A percentile compares a stretch with the other conserved stretches of the same genome.
Conservation (phyloP, 64 coral and sea anemone species). For the Actinia tenebrosa region DNA sequence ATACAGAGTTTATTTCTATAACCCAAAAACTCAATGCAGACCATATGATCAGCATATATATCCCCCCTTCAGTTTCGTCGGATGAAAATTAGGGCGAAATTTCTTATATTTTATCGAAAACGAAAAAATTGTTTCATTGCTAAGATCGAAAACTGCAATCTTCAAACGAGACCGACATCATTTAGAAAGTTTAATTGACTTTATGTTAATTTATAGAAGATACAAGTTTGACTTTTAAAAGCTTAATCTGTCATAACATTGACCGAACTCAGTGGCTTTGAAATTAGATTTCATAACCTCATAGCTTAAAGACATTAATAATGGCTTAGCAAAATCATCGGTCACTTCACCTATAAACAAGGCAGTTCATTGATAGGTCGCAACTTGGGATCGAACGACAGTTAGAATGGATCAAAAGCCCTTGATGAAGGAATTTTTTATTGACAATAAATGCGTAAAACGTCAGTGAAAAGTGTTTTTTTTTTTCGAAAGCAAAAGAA, state of each 20-base stretch:
- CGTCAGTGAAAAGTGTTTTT: not conserved
- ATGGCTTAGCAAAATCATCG: conserved; percentile 20
- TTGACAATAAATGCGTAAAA: not conserved
- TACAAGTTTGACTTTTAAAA: conserved; percentile 24
- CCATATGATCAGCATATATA: not conserved
- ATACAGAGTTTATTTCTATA: not conserved
- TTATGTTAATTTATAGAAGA: conserved; percentile 30
- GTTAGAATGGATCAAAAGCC: not conserved
- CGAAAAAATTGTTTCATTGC: conserved; percentile 21
- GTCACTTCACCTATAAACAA: conserved; percentile 10
- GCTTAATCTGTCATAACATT: conserved; percentile 22
- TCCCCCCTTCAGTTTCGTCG: not conserved
- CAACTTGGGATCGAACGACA: not conserved
- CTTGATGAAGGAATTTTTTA: not conserved
- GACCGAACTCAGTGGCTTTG: conserved; percentile 12
- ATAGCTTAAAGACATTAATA: conserved; percentile 21
- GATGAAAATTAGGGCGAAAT: not conserved
- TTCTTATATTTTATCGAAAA: conserved; percentile 17
- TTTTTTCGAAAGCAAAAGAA: not conserved
- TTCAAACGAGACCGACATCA: conserved; percentile 28
- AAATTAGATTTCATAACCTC: conserved; percentile 26
- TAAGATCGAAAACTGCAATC: conserved; percentile 5
- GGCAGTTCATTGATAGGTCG: not conserved
- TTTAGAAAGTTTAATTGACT: conserved; percentile 35
- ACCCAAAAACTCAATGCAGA: not conserved